A percentile compares a stretch with the other conserved stretches of the same genome.
Conservation (phyloP, 2,113 vertebrate species). For the Atrichornis clamosus region DNA sequence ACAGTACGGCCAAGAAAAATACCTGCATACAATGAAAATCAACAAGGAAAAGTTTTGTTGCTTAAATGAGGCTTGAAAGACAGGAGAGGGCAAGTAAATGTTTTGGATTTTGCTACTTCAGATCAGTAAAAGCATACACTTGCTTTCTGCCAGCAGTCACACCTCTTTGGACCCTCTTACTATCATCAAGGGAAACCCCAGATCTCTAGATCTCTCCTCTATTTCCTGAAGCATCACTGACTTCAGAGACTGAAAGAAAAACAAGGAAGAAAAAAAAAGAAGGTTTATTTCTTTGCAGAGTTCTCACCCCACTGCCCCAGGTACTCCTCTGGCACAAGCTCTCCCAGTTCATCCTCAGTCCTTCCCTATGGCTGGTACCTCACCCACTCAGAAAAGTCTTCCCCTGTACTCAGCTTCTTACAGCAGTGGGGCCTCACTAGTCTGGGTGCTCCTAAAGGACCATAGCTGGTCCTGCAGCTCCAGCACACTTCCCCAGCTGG, state of each 20-base stretch:
- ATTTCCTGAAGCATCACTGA: neutral
- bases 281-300: neutral
- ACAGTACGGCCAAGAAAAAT: neutral
- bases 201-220: neutral
- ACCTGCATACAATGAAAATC: neutral
- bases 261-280: fast-evolving
- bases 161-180: neutral
- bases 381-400: neutral
- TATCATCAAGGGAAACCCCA: neutral
- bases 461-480: neutral
- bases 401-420: neutral
- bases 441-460: neutral
- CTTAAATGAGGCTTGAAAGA: neutral
- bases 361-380: neutral
- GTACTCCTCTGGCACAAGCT: neutral
- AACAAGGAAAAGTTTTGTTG: neutral
- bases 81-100: neutral
- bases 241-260: neutral
- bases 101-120: neutral
- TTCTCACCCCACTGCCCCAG: neutral
- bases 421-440: fast-evolving
- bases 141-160: neutral
- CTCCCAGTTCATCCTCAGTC: neutral
- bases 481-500: neutral
- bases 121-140: neutral